These are phyloP conservation scores for Volucella zonaria DNA, from an alignment of 2,888 invertebrate genomes.

Conservation along the genomic window DNA sequence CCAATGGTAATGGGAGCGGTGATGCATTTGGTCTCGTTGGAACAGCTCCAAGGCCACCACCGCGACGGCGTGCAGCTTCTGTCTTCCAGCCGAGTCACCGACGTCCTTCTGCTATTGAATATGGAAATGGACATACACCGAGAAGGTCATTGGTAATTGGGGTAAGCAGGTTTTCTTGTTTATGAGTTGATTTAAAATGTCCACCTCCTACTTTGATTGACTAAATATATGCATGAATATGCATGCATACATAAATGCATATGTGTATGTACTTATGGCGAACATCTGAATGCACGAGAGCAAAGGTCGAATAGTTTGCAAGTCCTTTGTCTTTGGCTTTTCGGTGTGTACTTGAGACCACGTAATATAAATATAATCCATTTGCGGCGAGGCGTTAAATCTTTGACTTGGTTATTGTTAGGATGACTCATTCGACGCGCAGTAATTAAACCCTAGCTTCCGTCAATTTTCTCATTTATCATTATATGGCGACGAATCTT, in stretches of 20 bases:
- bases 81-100: conserved; percentile 78
- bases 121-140: conserved; percentile 79
- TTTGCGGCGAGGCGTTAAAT: too few species aligned
- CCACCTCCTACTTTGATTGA: too few species aligned
- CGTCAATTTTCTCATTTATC: conserved; percentile 27
- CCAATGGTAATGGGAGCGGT: conserved; percentile 36
- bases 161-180: conserved; percentile 76
- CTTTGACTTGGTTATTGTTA: too few species aligned
- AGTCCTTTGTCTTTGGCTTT: background rate
- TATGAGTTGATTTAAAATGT: background rate
- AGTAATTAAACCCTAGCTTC: conserved; percentile 26
- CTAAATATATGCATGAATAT: too few species aligned
- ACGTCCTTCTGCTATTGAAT: conserved; percentile 74
- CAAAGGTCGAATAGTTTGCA: background rate
- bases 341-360: too few species aligned
- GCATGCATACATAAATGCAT: too few species aligned
- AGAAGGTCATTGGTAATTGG: conserved; percentile 80
- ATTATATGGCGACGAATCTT: background rate
- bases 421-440: conserved; percentile 1
- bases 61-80: conserved; percentile 81
- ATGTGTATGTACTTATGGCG: too few species aligned
- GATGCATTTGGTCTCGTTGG: conserved; percentile 60
- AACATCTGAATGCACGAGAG: background rate
- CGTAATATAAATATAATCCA: too few species aligned
- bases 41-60: conserved; percentile 81